phyloP scores from a whole-genome alignment of 2,113 vertebrate genomes.

The Plotosus lineatus region DNA sequence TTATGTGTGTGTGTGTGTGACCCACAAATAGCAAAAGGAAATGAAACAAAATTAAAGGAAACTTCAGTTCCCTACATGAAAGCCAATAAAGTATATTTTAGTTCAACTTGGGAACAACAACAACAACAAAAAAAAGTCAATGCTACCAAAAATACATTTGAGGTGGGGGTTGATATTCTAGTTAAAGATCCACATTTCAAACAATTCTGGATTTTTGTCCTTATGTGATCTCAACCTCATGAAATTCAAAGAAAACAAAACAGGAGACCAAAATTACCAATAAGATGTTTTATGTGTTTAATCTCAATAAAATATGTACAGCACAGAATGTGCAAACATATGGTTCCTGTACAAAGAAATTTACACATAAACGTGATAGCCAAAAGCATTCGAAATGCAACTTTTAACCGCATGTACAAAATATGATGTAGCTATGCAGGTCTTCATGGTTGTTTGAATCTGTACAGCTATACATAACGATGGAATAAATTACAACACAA shows the following conservation, averaged over 20 bases:
- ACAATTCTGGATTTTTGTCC: neutral
- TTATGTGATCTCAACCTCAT: neutral
- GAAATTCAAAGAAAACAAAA: neutral
- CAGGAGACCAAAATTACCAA: constrained; percentile 65
- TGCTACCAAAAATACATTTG: too few relatives aligned
- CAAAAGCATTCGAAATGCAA: constrained; percentile 48
- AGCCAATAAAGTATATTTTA: neutral
- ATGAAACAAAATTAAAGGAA: neutral
- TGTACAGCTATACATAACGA: constrained; percentile 85
- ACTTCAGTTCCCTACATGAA: neutral
- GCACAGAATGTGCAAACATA: constrained; percentile 81
- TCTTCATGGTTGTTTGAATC: constrained; percentile 41
- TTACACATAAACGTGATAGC: constrained; percentile 81
- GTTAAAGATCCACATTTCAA: neutral
- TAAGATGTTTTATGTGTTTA: constrained; percentile 78
- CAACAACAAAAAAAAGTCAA: neutral
- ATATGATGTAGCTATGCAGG: constrained; percentile 17
- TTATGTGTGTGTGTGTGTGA: too few relatives aligned
- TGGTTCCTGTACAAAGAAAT: constrained; percentile 87
- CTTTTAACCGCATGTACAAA: constrained; percentile 62
- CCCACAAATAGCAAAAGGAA: neutral
- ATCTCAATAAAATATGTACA: constrained; percentile 87
- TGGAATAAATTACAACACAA: constrained; percentile 55
- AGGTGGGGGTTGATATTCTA: too few relatives aligned
- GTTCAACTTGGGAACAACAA: too few relatives aligned